Evolutionary conservation across 2,113 vertebrate species (phyloP).

Genomic region (Leptocoma aspasia): DNA sequence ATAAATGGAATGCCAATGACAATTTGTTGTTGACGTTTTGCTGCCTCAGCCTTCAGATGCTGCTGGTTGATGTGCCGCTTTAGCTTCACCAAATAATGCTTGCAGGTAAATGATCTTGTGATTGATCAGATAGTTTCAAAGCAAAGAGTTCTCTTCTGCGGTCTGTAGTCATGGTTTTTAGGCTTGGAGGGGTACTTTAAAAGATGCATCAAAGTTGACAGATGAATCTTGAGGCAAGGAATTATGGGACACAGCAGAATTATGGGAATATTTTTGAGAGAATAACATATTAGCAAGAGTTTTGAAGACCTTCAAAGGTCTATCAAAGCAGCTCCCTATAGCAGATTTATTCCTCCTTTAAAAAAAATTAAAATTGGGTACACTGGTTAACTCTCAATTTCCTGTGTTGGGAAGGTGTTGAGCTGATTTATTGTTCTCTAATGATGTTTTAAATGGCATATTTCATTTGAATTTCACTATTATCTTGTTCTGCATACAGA

Average conservation of each 20-base stretch:
- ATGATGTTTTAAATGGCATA: constrained; percentile 55
- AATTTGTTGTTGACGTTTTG: constrained; percentile 88
- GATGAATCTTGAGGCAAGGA: constrained; percentile 83
- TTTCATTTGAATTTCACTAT: constrained; percentile 55
- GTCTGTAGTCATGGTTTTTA: constrained; percentile 78
- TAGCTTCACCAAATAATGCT: constrained; percentile 84
- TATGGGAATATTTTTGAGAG: constrained; percentile 81
- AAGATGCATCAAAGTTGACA: constrained; percentile 91
- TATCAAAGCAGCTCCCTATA: constrained; percentile 68
- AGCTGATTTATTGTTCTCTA: constrained; percentile 56
- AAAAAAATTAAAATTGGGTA: constrained; percentile 53
- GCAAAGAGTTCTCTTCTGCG: constrained; percentile 74
- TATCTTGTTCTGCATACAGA: constrained; percentile 40
- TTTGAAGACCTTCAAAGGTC: constrained; percentile 78
- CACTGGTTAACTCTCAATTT: constrained; percentile 69
- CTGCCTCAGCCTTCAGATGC: constrained; percentile 81
- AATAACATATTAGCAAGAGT: constrained; percentile 75
- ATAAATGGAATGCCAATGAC: constrained; percentile 95
- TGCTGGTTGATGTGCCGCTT: constrained; percentile 78
- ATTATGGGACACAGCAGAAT: constrained; percentile 81
- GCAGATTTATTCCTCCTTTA: constrained; percentile 67
- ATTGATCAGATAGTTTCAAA: constrained; percentile 88
- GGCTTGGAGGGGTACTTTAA: constrained; percentile 81
- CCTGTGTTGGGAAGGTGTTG: constrained; percentile 38
- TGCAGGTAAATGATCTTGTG: constrained; percentile 88